Evolutionary conservation across 2,797 vertebrate genomes (phyloP).

Genomic region (Phrynocephalus forsythii): DNA sequence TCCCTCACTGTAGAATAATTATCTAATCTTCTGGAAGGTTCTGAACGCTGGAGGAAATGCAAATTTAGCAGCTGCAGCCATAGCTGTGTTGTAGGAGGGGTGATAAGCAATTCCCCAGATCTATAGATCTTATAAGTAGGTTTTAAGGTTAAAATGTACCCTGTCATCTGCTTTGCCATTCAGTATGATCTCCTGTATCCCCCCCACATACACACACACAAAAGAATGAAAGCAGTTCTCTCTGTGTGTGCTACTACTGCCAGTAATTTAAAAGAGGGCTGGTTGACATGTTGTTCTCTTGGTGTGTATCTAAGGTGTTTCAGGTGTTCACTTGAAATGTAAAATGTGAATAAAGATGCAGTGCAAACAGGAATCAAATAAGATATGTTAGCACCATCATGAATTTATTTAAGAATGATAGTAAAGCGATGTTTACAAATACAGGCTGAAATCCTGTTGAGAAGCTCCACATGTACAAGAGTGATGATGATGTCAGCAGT

Average conservation of each 20-base stretch:
- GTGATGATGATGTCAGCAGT: no score
- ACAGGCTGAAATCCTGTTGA: no score
- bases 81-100: neutral
- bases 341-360: no score
- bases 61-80: neutral
- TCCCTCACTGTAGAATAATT: neutral
- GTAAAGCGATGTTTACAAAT: no score
- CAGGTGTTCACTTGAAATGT: no score
- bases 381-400: no score
- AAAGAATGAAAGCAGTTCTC: neutral
- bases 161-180: neutral
- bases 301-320: no score
- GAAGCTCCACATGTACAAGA: no score
- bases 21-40: no score
- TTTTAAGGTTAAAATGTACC: neutral
- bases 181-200: neutral
- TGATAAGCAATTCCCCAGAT: neutral
- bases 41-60: neutral
- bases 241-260: neutral
- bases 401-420: no score
- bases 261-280: neutral
- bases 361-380: no score
- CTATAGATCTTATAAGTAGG: neutral
- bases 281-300: neutral
- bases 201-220: neutral